Percentiles rank a stretch among this genome's conserved stretches.
phyloP scores from a whole-genome alignment of 2,888 invertebrate genomes.

The Cheilosia variabilis region DNA sequence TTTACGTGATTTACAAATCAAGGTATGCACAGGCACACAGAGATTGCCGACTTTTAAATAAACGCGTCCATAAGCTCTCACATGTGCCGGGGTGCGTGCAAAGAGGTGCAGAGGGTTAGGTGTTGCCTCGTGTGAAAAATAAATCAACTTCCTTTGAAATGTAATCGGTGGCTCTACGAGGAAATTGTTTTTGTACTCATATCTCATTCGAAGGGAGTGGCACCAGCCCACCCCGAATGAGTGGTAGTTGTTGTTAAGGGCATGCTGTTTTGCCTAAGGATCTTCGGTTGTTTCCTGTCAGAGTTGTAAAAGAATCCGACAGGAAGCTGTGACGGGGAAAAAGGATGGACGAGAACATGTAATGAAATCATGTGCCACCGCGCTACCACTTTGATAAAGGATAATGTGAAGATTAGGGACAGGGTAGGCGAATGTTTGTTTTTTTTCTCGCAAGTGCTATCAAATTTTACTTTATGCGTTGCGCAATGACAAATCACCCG shows the following conservation, averaged over 20 bases:
- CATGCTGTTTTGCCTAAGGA: slow-evolving; percentile 40
- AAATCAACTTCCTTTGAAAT: slow-evolving; percentile 72
- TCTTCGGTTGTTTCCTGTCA: slow-evolving; percentile 65
- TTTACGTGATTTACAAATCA: slow-evolving; percentile 74
- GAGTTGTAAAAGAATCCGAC: slow-evolving; percentile 51
- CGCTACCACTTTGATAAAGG: slow-evolving; percentile 64
- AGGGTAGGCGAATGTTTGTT: slow-evolving; percentile 9
- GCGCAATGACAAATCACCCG: slow-evolving; percentile 74
- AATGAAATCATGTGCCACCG: slow-evolving; percentile 69
- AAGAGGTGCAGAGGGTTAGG: background rate
- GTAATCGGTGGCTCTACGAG: slow-evolving; percentile 69
- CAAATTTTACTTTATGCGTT: slow-evolving; percentile 73
- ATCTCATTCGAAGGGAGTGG: slow-evolving; percentile 40
- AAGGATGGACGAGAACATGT: slow-evolving; percentile 47
- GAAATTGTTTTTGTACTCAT: slow-evolving; percentile 66
- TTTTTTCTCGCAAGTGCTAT: slow-evolving; percentile 46
- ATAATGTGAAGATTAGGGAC: slow-evolving; percentile 72
- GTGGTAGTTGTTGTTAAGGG: slow-evolving; percentile 24
- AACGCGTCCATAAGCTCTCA: slow-evolving; percentile 46
- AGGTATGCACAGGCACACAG: slow-evolving; percentile 46
- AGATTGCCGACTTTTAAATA: slow-evolving; percentile 55
- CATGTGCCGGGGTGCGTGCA: background rate
- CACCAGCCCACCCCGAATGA: background rate
- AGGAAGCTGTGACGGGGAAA: slow-evolving; percentile 1
- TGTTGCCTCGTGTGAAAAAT: slow-evolving; percentile 64